A percentile compares a stretch with the other conserved stretches of the same genome.
Conservation (phyloP, 2,888 invertebrate genomes). For the Chrysodeixis includens region DNA sequence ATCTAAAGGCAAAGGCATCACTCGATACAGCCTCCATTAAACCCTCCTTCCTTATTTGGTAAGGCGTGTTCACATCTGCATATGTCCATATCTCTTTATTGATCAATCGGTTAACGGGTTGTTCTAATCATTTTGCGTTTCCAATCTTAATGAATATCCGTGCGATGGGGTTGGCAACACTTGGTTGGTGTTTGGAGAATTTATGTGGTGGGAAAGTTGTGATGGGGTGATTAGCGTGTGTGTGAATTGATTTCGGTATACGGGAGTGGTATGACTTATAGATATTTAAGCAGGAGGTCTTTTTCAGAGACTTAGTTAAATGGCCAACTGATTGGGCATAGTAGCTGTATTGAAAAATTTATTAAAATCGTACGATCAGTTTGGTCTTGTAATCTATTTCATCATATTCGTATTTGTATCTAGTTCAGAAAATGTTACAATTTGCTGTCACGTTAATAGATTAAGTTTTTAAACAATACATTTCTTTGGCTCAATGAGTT, state of each 20-base stretch:
- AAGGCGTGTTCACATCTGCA: constrained; percentile 66
- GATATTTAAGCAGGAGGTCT: not conserved
- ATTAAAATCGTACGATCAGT: too few species aligned
- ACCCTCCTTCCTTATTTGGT: constrained; percentile 56
- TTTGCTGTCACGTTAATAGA: too few species aligned
- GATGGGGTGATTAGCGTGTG: constrained; percentile 34
- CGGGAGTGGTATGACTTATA: not conserved
- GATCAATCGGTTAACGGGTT: constrained; percentile 68
- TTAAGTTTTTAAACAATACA: too few species aligned
- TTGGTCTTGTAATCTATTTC: too few species aligned
- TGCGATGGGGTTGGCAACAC: constrained; percentile 55
- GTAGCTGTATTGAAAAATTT: too few species aligned
- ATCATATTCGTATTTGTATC: too few species aligned
- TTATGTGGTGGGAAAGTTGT: constrained; percentile 31
- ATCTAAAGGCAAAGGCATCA: not conserved
- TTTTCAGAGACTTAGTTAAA: too few species aligned
- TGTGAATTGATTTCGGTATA: constrained; percentile 18
- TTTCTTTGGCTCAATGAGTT: too few species aligned
- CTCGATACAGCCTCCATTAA: constrained; percentile 15
- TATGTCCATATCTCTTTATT: constrained; percentile 71
- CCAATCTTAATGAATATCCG: constrained; percentile 79
- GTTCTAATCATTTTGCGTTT: constrained; percentile 66
- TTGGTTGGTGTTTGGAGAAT: constrained; percentile 32
- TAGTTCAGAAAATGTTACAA: too few species aligned
- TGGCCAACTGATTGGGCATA: too few species aligned